Conservation (phyloP, 2,888 invertebrate species). For the Lysandra bellargus region DNA sequence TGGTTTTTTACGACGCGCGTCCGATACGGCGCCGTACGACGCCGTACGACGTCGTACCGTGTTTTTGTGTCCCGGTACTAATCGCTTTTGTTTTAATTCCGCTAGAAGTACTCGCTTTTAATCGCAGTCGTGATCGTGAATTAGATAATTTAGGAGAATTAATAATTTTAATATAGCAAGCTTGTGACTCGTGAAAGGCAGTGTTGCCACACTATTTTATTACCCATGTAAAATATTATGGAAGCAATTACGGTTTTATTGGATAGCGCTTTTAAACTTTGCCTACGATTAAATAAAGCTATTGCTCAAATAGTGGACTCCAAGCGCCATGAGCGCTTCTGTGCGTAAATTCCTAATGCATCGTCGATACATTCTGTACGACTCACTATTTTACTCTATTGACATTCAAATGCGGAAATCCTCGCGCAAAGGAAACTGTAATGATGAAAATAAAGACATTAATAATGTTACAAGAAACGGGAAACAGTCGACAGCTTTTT, state of each 20-base stretch:
- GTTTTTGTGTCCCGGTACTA: too few relatives aligned
- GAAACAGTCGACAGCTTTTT: neutral
- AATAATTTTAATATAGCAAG: slow-evolving; percentile 21
- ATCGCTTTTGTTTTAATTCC: slow-evolving; percentile 10
- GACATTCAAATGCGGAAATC: slow-evolving; percentile 7
- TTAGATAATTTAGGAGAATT: slow-evolving; percentile 28
- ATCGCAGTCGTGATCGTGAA: slow-evolving; percentile 24
- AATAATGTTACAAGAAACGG: neutral
- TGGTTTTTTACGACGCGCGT: too few relatives aligned
- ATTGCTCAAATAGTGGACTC: slow-evolving; percentile 27
- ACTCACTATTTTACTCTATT: slow-evolving; percentile 6
- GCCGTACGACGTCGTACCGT: too few relatives aligned
- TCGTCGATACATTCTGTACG: neutral
- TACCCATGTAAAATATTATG: slow-evolving; percentile 2
- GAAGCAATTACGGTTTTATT: slow-evolving; percentile 14
- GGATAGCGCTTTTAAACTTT: slow-evolving; percentile 28
- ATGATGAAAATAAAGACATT: neutral
- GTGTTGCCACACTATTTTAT: slow-evolving; percentile 21
- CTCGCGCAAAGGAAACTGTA: neutral
- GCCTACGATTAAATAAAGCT: slow-evolving; percentile 13
- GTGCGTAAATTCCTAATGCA: neutral
- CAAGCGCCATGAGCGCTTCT: slow-evolving; percentile 1
- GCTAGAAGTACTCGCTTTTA: slow-evolving; percentile 23
- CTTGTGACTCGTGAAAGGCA: slow-evolving; percentile 15
- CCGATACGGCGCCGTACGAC: too few relatives aligned